Evolutionary conservation across 2,113 vertebrate species (phyloP), one percentile per base, ranked within the genome.

Genomic region (Eretmochelys imbricata): DNA sequence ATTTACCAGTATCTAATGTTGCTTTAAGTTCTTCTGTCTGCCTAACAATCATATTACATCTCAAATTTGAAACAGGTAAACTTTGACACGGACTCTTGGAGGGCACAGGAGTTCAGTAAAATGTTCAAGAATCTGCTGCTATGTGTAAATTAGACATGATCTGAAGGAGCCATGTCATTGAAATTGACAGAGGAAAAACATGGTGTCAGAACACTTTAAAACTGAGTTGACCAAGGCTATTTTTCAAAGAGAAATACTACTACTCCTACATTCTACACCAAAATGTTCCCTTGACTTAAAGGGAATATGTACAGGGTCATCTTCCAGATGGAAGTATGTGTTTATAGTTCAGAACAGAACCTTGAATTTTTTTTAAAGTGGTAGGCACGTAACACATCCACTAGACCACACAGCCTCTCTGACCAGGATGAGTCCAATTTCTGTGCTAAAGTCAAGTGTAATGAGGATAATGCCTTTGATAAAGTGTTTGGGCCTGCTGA

Each of bases 21-120:
- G 42, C 57, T 92, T 94, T 87, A 46, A 48, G 48, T 57, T 80
- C 91, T 95, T 87, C 89, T 86, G 91, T 93, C 92, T 94, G 81
- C 65, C 75, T 80, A 50, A 29, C 80, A 48, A 51, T 78, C 75
- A 29, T n/a, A 22, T 38, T 72, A 22, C 19, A 22, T 4, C 19
- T 72, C 65, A 38, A 38, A 72, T 72, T 20, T 72, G n/a, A 72
- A 72, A 72, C 5, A 5, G 8, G n/a, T 38, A 35, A 38, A 38
- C 65, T 38, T 72, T 72, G 65, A 20, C 8, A 72, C n/a, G 38
- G n/a, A n/a, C 16, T 72, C 8, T 38, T 72, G 19, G 19, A 72
- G 19, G 65, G 35, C n/a, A 38, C n/a, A 38, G 19, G 8, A 72
- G 20, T 22, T 42, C 38, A 69, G 14, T 69, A 65, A 65, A 65